Evolutionary conservation across 2,888 invertebrate genomes (phyloP).

Genomic region (Callyntrura guangdongensis): DNA sequence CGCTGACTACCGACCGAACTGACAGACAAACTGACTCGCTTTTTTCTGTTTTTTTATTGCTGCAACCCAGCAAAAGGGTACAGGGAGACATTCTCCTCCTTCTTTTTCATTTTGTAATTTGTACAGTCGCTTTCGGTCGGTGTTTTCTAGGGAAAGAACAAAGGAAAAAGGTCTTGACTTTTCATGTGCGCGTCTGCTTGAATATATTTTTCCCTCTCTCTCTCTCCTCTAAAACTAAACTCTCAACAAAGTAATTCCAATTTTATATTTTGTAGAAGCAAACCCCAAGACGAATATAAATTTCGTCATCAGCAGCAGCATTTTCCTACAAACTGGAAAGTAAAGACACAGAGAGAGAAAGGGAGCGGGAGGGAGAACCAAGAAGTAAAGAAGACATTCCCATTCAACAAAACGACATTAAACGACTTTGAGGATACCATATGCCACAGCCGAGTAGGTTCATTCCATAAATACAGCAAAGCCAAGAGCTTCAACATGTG

Average conservation of each 20-base stretch:
- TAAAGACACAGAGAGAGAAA: background rate
- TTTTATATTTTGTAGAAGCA: slow-evolving; percentile 18
- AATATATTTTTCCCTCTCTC: slow-evolving; percentile 13
- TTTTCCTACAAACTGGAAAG: slow-evolving; percentile 4
- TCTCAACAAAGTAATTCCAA: slow-evolving; percentile 24
- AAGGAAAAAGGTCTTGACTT: slow-evolving; percentile 45
- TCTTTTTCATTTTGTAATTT: slow-evolving; percentile 26
- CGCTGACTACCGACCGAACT: background rate
- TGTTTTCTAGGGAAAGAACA: background rate
- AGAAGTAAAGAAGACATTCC: slow-evolving; percentile 52
- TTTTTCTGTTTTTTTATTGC: slow-evolving; percentile 12
- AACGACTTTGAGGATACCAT: slow-evolving; percentile 71
- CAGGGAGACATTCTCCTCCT: background rate
- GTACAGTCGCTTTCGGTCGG: background rate
- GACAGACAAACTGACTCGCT: slow-evolving; percentile 34
- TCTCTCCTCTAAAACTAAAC: background rate
- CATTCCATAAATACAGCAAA: background rate
- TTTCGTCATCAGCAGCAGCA: slow-evolving; percentile 58
- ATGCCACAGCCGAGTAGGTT: slow-evolving; percentile 64
- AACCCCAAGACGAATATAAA: slow-evolving; percentile 71
- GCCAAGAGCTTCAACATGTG: background rate
- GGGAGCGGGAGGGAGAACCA: background rate
- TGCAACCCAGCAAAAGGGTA: background rate
- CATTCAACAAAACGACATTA: slow-evolving; percentile 59
- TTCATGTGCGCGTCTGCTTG: slow-evolving; percentile 16